Base-by-base conservation (phyloP, 2,888 invertebrate species). In the Aradus depressus region DNA sequence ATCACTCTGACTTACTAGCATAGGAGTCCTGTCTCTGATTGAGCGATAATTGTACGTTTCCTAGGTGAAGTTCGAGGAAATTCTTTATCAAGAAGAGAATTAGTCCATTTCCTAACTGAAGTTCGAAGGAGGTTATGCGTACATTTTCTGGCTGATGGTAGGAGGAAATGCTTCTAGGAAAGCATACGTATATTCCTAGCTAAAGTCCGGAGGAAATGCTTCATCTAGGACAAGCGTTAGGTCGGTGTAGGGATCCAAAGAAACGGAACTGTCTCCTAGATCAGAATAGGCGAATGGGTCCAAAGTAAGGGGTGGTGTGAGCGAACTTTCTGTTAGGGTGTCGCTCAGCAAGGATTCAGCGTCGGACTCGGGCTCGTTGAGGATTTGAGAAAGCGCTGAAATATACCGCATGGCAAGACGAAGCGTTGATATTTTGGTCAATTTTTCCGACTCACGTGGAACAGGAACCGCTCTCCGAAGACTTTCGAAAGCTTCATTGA, bases 361-460 rank as follows among this genome's bases (percentile, higher is more conserved):
- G 56, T 66, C 66, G 12, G 64, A 65, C 51, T 60, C 55, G 19
- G 74, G 68, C 58, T 71, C 64, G 41, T 64, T 62, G 54, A 85
- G 68, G 1, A 81, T 77, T 0, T 79, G 72, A n/a, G 78, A 79
- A 44, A 91, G 69, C 12, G 84, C 79, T 10, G 80, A 71, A 58
- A 91, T 91, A 65, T 91, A 91, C 64, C 83, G 80, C 84, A 91
- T 86, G 21, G 91, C 91, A 55, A 90, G 71, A 28, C 87, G 72
- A 41, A 91, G 69, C 0, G 90, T 90, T 3, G 90, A 88, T 61
- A 91, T 91, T 70, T 91, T 91, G 42, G 91, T 91, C 57, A 88
- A 71, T 67, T 87, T 87, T 65, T 87, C 86, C 65, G 80, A 80
- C 12, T 58, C 56, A 19, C 57, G 52, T 18, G 62, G 51, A 28